Evolutionary conservation across 2,113 vertebrate species (phyloP).

Genomic region (Pogona vitticeps): DNA sequence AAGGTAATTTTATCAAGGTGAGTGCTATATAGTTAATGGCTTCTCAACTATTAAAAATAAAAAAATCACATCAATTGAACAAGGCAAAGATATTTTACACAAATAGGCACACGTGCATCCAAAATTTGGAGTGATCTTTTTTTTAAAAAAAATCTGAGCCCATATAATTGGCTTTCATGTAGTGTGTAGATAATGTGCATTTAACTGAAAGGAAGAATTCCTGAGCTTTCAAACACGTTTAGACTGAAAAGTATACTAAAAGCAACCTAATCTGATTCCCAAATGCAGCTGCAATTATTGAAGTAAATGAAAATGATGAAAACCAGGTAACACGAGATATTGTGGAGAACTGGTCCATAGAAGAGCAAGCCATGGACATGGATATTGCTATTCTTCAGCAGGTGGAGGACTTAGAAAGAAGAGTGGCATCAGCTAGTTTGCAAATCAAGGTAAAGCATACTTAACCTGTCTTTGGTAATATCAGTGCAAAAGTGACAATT

Average conservation of each 20-base stretch:
- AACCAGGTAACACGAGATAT: conserved; percentile 83
- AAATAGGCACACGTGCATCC: not conserved
- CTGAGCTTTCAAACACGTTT: conserved; percentile 34
- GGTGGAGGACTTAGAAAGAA: conserved; percentile 92
- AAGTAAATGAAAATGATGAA: conserved; percentile 83
- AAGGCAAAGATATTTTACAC: not conserved
- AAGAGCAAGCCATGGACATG: conserved; percentile 92
- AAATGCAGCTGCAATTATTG: conserved; percentile 83
- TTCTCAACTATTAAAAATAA: not conserved
- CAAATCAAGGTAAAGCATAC: conserved; percentile 89
- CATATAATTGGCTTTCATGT: not conserved
- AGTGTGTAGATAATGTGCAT: not conserved
- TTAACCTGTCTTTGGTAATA: conserved; percentile 56
- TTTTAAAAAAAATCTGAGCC: too few species aligned
- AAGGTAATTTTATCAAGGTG: not conserved
- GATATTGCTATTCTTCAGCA: conserved; percentile 89
- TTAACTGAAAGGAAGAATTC: not conserved
- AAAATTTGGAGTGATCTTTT: too few species aligned
- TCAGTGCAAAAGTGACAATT: conserved; percentile 38
- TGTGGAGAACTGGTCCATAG: conserved; percentile 90
- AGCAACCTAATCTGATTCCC: conserved; percentile 70
- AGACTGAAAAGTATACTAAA: conserved; percentile 49
- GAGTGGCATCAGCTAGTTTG: conserved; percentile 89
- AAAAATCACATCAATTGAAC: not conserved
- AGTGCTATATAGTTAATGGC: not conserved